phyloP scores from a whole-genome alignment of 2,888 invertebrate genomes.

The Hermaeophaga mercurialis region DNA sequence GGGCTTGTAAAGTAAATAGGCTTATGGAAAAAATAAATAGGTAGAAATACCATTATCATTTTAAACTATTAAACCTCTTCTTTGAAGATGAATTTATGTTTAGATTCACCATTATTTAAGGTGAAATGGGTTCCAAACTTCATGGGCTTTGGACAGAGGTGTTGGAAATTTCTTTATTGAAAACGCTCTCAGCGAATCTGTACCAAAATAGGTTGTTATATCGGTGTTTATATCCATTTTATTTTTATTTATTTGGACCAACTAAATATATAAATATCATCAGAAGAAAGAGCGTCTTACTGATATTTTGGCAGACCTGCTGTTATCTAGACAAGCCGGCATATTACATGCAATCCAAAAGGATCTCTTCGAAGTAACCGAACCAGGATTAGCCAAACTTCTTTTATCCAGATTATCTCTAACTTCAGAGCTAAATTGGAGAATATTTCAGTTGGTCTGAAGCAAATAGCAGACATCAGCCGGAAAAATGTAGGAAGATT shows the following conservation, averaged over 20 bases:
- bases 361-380: constrained; percentile 84
- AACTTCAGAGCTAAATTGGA: constrained; percentile 79
- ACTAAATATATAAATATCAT: constrained; percentile 61
- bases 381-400: constrained; percentile 79
- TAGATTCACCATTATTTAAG: no score
- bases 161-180: constrained; percentile 98
- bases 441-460: constrained; percentile 83
- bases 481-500: constrained; percentile 64
- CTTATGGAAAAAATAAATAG: no score
- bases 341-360: constrained; percentile 89
- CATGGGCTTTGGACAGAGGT: constrained; percentile 94
- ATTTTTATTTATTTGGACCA: no score
- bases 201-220: constrained; percentile 84
- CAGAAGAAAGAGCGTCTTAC: constrained; percentile 83
- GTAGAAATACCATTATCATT: no score
- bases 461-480: constrained; percentile 91
- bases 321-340: constrained; percentile 77
- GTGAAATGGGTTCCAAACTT: constrained; percentile 99
- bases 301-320: constrained; percentile 85
- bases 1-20: no score
- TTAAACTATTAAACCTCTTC: no score
- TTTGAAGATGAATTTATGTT: no score
- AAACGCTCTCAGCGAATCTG: constrained; percentile 64
- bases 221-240: no score
- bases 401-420: constrained; percentile 84